Evolutionary conservation across 1,140 invertebrate genomes (phyloP), one percentile per base, ranked within the genome.

Genomic region (Drosophila pandora): DNA sequence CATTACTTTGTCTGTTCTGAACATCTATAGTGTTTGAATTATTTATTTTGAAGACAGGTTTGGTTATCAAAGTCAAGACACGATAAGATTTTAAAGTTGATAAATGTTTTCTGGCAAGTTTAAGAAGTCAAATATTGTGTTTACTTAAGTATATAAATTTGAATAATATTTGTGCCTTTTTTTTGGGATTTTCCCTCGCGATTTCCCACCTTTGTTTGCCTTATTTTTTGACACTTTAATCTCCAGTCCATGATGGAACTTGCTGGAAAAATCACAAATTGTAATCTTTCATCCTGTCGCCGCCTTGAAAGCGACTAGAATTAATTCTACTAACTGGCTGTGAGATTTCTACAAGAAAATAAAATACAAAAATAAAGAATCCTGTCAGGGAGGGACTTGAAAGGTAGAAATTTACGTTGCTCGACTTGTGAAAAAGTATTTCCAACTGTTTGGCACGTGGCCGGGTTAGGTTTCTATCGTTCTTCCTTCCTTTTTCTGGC

Each of bases 401-500:
- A 37, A 49, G 60, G 37, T 34, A 23, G 22, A 52, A 74, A 74
- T 74, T 53, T 74, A 74, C 53, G 53, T 53, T 45, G 48, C 41
- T 56, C 17, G 60, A 73, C 70, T 58, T 41, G 52, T 45, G 41
- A n/a, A 41, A 74, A 74, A 58, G 70, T 47, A 74, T 74, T 74
- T 74, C 34, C 53, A 48, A 65, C 60, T 54, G 53, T 53, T 74
- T 73, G 60, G 71, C 71, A 74, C 70, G 71, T 74, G 70, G 39
- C 53, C 70, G 65, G 65, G 59, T 50, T 63, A 61, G 43, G 39
- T 54, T 73, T 21, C 43, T 21, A 22, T 10, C 21, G 17, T 28
- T 32, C 25, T n/a, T 25, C 21, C 4, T 21, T 9, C n/a, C 58
- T 28, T 28, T 7, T 7, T 21, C 12, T 30, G 25, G 10, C 43